These are phyloP conservation scores for Arion vulgaris DNA, from an alignment of 1,140 invertebrate species.

Conservation along the genomic window DNA sequence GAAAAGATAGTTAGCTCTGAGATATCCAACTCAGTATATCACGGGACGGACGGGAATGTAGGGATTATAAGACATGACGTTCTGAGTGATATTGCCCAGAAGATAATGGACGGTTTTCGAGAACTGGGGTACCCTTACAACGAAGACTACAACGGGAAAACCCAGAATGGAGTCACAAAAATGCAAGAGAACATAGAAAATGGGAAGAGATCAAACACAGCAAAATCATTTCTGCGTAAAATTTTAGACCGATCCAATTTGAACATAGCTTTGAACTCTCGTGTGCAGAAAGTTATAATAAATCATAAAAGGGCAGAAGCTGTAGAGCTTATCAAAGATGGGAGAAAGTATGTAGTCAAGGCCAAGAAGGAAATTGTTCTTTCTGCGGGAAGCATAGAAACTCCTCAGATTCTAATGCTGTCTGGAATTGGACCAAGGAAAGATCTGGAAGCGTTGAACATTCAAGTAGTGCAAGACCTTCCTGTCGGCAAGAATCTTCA, in stretches of 20 bases:
- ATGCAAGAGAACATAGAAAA: conserved; percentile 89
- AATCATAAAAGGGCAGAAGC: conserved; percentile 57
- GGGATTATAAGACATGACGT: not conserved
- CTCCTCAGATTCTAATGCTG: conserved; percentile 90
- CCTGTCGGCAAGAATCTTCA: conserved; percentile 90
- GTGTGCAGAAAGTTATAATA: conserved; percentile 66
- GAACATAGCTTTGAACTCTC: conserved; percentile 50
- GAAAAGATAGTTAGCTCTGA: conserved; percentile 76
- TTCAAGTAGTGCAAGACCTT: conserved; percentile 74
- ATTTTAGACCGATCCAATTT: conserved; percentile 55
- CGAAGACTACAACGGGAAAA: conserved; percentile 5
- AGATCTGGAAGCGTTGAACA: conserved; percentile 43
- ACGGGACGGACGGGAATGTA: not conserved
- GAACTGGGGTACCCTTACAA: conserved; percentile 13
- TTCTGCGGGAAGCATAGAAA: conserved; percentile 85
- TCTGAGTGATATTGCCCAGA: not conserved
- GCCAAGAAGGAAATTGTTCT: conserved; percentile 88
- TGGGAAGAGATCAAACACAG: conserved; percentile 81
- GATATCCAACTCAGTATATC: conserved; percentile 10
- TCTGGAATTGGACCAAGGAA: conserved; percentile 86
- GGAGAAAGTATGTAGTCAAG: conserved; percentile 75
- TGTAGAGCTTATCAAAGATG: conserved; percentile 66
- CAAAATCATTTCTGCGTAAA: conserved; percentile 55
- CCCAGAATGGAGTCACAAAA: conserved; percentile 78
- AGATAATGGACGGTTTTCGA: not conserved